These are phyloP conservation scores for Glaucomys volans DNA, from an alignment of 2,113 vertebrate species.

Conservation along the genomic window DNA sequence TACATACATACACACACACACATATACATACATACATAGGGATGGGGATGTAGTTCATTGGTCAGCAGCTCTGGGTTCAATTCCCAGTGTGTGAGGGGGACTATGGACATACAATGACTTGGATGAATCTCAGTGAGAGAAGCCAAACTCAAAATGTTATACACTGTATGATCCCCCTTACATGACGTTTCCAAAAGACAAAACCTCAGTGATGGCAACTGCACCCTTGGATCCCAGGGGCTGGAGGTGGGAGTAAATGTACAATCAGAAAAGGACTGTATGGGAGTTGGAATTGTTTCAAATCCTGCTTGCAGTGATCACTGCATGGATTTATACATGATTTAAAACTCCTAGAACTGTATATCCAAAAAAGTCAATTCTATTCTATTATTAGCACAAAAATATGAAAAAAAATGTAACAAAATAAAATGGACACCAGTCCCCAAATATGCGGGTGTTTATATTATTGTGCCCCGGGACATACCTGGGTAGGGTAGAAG, in stretches of 20 bases:
- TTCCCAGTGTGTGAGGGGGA: too few relatives aligned
- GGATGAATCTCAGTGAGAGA: background rate
- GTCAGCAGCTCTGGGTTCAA: too few relatives aligned
- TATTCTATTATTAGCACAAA: background rate
- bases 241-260: too few relatives aligned
- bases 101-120: background rate
- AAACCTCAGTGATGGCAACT: background rate
- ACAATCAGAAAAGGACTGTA: background rate
- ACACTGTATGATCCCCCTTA: background rate
- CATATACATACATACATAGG: too few relatives aligned
- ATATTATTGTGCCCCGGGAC: background rate
- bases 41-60: too few relatives aligned
- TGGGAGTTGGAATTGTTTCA: background rate
- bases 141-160: background rate
- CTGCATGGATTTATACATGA: background rate
- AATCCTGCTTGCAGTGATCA: background rate
- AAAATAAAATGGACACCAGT: background rate
- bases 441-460: background rate
- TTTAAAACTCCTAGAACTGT: conserved; percentile 8
- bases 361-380: background rate
- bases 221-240: background rate
- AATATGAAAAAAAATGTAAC: background rate
- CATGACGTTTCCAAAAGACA: background rate
- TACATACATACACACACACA: too few relatives aligned
- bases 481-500: background rate